Evolutionary conservation across 2,113 vertebrate genomes (phyloP), one percentile per base, ranked within the genome.

Genomic region (Bambusicola thoracicus): DNA sequence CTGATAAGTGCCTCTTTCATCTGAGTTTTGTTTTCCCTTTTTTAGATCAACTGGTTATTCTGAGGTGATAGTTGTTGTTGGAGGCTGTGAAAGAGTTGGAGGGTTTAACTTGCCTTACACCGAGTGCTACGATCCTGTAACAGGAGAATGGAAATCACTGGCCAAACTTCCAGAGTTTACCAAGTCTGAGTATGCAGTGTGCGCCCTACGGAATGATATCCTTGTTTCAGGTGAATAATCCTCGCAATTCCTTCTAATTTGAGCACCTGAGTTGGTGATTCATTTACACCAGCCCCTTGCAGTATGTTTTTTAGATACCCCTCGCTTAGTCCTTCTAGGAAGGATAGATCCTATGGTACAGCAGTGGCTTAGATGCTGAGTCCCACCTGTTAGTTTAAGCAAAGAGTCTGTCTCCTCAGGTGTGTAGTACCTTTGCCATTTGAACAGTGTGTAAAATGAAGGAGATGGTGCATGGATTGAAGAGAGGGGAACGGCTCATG

Each of bases 151-250:
- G 99, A 99, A 98, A 77, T 99, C 99, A 4, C 98, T 99, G 97
- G 98, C 99, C 74, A 99, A 99, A 94, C 98, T 99, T 43, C 99
- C 99, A 6, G 99, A 99, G 95, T 99, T 99, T 92, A 99, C 99
- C 68, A 99, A 99, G 92, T 99, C 99, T 22, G 99, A 99, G 91
- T 99, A 99, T 63, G 99, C 99, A 0, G 99, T 99, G 67, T 99
- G 99, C 16, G 99, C 99, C 69, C 98, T 99, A 20, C 98, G 99
- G 95, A 99, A 99, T 68, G 99, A 99, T 94, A 99, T 99, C 81
- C 98, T 99, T 81, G 99, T 99, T 92, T 99, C 99, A 98, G 99
- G 99, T 99, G 97, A 98, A 97, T 78, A 79, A 68, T 62, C 8
- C 0, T 40, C 40, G 27, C 24, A 29, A 10, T 53, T 53, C 51